A percentile compares a stretch with the other conserved stretches of the same genome.
Evolutionary conservation across 2,797 vertebrate species (phyloP).

Genomic region (Poeciliopsis presidionis): DNA sequence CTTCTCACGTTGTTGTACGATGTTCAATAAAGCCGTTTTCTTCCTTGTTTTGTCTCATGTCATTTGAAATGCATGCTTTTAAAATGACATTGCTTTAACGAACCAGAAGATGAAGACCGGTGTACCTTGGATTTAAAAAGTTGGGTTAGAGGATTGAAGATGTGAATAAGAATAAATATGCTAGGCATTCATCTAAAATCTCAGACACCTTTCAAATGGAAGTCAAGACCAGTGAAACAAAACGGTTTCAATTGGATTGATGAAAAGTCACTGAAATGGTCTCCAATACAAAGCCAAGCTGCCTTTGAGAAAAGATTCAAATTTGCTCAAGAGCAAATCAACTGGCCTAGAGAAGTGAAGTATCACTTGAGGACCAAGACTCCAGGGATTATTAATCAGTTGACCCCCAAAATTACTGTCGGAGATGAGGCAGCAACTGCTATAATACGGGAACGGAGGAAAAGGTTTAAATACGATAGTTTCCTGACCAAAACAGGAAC

Average conservation of each 20-base stretch:
- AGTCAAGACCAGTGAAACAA: neutral
- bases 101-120: neutral
- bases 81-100: neutral
- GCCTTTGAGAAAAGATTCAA: neutral
- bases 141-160: neutral
- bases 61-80: neutral
- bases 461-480: no score
- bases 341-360: no score
- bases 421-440: no score
- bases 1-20: slow-evolving; percentile 76
- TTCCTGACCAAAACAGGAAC: no score
- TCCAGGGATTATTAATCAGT: no score
- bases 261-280: neutral
- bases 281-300: neutral
- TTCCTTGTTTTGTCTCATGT: slow-evolving; percentile 53
- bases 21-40: slow-evolving; percentile 83
- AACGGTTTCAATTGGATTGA: neutral
- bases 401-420: no score
- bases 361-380: no score
- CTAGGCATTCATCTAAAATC: neutral
- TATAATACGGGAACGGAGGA: no score
- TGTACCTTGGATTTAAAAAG: neutral
- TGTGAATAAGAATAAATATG: neutral
- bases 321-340: no score
- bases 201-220: neutral